Evolutionary conservation across 2,888 invertebrate genomes (phyloP), one percentile per base, ranked within the genome.

Genomic region (Gymnosoma rotundatum): DNA sequence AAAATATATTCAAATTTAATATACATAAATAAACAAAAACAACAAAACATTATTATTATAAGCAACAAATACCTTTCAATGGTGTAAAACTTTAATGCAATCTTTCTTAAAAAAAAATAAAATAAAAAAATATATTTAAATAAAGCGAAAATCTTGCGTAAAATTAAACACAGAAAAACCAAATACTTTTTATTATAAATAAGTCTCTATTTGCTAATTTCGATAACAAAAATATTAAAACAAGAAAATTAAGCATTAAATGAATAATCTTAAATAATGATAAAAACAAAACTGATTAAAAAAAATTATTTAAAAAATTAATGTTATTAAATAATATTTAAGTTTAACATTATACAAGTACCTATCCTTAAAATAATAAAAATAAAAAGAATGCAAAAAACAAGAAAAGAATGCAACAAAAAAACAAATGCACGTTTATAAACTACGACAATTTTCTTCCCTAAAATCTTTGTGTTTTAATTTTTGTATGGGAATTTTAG

Each of bases 281-380:
- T n/a, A n/a, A n/a, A n/a, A n/a, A n/a, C n/a, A n/a, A n/a, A n/a
- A n/a, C n/a, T n/a, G n/a, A n/a, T n/a, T n/a, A 54, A 50, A 67
- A 16, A 32, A 63, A 25, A 74, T 54, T 3, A 69, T 48, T 61
- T 48, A 63, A 14, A 70, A 76, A 42, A 70, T 69, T 73, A 84
- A 78, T 74, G 81, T 81, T 84, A 81, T 84, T 81, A 63, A 81
- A 84, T 84, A 81, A 69, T 66, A 81, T 72, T 81, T 84, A 84
- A 84, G 84, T 81, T 84, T 84, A 84, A 84, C 84, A 84, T 84
- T 84, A 90, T 90, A 90, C 90, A 90, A 90, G 91, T 90, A 90
- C 90, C 91, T 90, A 90, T 90, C 91, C 89, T 90, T 88, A 90
- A 88, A 88, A 89, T 89, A 88, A 89, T 89, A 90, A 90, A 89